A percentile compares a stretch with the other conserved stretches of the same genome.
Conservation (phyloP, 2,797 vertebrate species). For the Danio jaintianensis region DNA sequence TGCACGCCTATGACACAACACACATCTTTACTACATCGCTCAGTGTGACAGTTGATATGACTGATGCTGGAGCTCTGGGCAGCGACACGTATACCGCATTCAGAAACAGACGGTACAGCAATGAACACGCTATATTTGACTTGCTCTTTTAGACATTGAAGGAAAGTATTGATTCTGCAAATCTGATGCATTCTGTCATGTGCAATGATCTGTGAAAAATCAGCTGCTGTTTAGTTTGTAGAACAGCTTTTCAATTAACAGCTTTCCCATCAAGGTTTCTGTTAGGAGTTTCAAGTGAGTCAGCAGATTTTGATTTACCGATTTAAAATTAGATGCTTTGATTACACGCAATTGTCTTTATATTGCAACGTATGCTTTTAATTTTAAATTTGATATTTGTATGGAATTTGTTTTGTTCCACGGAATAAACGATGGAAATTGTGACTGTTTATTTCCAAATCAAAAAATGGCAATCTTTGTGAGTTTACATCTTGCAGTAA, state of each 20-base stretch:
- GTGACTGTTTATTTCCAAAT: too few relatives aligned
- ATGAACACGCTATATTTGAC: conserved; percentile 15
- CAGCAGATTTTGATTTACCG: background rate
- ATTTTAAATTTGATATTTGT: background rate
- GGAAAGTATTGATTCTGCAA: background rate
- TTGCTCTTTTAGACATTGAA: background rate
- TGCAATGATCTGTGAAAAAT: background rate
- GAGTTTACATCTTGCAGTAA: too few relatives aligned
- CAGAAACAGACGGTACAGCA: conserved; percentile 47
- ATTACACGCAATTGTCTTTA: too few relatives aligned
- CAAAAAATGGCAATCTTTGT: too few relatives aligned
- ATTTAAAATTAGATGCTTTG: too few relatives aligned
- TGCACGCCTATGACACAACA: conserved; percentile 52
- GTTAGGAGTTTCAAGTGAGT: conserved; percentile 4
- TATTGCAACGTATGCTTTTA: background rate
- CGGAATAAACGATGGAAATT: too few relatives aligned
- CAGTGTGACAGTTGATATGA: conserved; percentile 51
- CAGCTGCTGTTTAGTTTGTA: conserved; percentile 3
- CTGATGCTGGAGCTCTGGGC: conserved; percentile 31
- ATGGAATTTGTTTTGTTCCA: too few relatives aligned
- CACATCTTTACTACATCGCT: conserved; percentile 45
- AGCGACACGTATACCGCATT: conserved; percentile 34
- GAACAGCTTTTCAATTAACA: background rate
- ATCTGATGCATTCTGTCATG: background rate
- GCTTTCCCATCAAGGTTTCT: background rate